Base-by-base conservation (phyloP, 2,113 vertebrate genomes). In the Nematolebias whitei region DNA sequence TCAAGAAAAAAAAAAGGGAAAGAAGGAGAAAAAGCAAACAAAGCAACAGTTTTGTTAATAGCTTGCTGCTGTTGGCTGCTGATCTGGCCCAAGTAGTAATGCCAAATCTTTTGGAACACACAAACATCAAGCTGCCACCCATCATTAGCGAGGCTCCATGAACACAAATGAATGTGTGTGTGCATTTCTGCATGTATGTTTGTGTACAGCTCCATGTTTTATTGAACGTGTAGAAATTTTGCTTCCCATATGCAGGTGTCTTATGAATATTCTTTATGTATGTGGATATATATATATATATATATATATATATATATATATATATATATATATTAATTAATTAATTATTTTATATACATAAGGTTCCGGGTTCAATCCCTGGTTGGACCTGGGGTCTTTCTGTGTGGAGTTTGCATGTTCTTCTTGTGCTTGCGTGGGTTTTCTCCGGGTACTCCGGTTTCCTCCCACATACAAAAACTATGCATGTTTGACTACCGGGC, bases 21-120 rank as follows among this genome's bases (percentile, higher is more conserved):
- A 48, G 74, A 56, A 54, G 38, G 59, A 44, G 64, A 87, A 84
- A 76, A 79, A 82, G 79, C 79, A 88, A 87, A 90, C 89, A 90
- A 88, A 90, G 89, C 88, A 88, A 87, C 78, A 76, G 83, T 87
- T 90, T 91, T 83, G 79, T 88, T 90, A 85, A 90, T 85, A 90
- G 84, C 82, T 85, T 79, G 84, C 87, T 88, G 88, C 82, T 83
- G 85, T 85, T 90, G 89, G 88, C 85, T 88, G 86, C 85, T 87
- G 82, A 89, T 86, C 89, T 88, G 69, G 80, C 72, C 76, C 87
- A 84, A 79, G 82, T 82, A 56, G 82, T 88, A 91, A 91, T 85
- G 82, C 83, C 87, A 90, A 85, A 86, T 85, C 81, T 84, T 87
- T 81, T 82, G 79, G 82, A 89, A 74, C 82, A 77, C 87, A 89